Conservation (phyloP, 2,113 vertebrate genomes). For the Chaetura pelagica region DNA sequence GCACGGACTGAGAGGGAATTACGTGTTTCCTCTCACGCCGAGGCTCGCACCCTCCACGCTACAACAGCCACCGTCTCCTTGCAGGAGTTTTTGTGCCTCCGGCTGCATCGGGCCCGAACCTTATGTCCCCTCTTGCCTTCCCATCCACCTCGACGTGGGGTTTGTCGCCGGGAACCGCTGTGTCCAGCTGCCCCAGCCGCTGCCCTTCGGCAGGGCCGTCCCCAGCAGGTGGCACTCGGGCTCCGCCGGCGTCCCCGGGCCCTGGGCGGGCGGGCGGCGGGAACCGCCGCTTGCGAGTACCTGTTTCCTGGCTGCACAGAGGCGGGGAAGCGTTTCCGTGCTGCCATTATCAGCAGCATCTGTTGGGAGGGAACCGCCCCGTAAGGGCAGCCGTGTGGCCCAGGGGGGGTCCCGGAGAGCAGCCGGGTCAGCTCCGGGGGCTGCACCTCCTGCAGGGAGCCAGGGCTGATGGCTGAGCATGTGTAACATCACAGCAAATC, state of each 20-base stretch:
- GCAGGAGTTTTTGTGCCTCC: background rate
- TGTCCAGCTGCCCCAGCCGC: background rate
- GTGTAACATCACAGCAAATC: background rate
- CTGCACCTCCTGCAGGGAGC: background rate
- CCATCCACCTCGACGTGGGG: background rate
- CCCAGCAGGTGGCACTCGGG: conserved; percentile 78
- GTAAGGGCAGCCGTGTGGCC: fast-evolving
- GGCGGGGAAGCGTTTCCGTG: background rate
- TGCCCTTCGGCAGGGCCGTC: too few species aligned
- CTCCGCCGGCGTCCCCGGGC: conserved; percentile 24
- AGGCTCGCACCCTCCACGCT: fast-evolving
- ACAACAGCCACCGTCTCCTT: too few species aligned
- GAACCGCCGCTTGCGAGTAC: background rate
- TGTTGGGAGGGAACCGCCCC: background rate
- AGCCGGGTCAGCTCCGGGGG: background rate
- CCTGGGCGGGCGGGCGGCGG: background rate
- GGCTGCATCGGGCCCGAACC: background rate
- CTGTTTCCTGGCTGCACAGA: background rate
- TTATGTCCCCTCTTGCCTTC: fast-evolving
- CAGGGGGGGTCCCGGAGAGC: fast-evolving
- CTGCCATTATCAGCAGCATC: background rate
- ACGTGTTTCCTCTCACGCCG: fast-evolving
- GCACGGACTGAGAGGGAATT: fast-evolving
- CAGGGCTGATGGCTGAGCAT: background rate
- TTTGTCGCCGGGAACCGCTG: background rate